phyloP scores from a whole-genome alignment of 1,140 invertebrate genomes.

The Drosophila ogumai region DNA sequence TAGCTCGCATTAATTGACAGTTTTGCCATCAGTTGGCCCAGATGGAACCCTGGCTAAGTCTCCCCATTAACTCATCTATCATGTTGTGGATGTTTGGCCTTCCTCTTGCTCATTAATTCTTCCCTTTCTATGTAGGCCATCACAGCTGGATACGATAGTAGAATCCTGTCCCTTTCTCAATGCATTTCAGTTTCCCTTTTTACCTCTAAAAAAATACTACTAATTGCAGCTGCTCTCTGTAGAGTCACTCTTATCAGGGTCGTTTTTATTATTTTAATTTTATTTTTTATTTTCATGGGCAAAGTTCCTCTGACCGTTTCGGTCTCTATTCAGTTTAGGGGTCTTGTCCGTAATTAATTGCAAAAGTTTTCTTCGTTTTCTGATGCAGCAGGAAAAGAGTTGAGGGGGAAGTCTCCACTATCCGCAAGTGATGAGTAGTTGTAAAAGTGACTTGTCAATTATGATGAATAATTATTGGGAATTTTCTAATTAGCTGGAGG shows the following conservation, averaged over 20 bases:
- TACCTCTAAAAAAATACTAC: constrained; percentile 34
- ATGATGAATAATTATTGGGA: constrained; percentile 47
- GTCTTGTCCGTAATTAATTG: constrained; percentile 73
- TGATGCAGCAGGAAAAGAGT: constrained; percentile 47
- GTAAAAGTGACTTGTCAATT: constrained; percentile 52
- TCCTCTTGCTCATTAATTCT: constrained; percentile 33
- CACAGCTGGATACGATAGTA: constrained; percentile 35
- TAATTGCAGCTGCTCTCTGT: constrained; percentile 44
- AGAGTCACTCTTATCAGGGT: constrained; percentile 31
- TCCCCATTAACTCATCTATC: constrained; percentile 63
- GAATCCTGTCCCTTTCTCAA: background rate
- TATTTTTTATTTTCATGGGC: constrained; percentile 31
- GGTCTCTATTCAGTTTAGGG: constrained; percentile 41
- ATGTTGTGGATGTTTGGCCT: constrained; percentile 42
- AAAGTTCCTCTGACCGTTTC: constrained; percentile 19
- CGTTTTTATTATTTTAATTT: constrained; percentile 27
- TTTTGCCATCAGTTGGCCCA: constrained; percentile 42
- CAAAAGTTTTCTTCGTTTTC: constrained; percentile 66
- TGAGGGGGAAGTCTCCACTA: constrained; percentile 19
- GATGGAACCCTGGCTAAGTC: constrained; percentile 26
- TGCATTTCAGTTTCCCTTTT: constrained; percentile 59
- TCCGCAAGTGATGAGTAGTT: constrained; percentile 48
- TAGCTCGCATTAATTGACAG: constrained; percentile 59
- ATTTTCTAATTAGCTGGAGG: constrained; percentile 34
- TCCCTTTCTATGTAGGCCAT: constrained; percentile 46